Conservation (phyloP, 2,888 invertebrate genomes). For the Actias luna region DNA sequence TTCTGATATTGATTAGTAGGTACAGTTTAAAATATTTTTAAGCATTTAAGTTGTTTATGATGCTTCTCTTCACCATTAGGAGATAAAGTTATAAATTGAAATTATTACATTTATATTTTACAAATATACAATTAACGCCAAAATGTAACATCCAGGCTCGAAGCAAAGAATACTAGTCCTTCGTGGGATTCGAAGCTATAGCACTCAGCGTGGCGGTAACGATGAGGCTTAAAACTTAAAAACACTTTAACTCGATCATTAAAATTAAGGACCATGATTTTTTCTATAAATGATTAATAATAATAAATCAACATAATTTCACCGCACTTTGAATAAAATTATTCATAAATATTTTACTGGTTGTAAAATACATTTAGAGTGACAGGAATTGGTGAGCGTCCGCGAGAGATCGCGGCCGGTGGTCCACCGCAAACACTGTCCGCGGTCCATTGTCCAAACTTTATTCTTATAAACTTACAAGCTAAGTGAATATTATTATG, state of each 20-base stretch:
- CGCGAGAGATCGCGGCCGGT: slow-evolving; percentile 52
- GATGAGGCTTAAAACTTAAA: neutral
- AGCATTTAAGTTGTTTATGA: too few relatives aligned
- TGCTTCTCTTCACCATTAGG: too few relatives aligned
- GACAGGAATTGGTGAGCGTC: slow-evolving; percentile 31
- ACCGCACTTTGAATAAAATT: slow-evolving; percentile 16
- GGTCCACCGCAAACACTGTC: slow-evolving; percentile 67
- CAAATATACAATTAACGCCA: too few relatives aligned
- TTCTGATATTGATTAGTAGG: too few relatives aligned
- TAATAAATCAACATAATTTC: slow-evolving; percentile 5
- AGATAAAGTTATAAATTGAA: too few relatives aligned
- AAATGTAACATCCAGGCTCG: too few relatives aligned
- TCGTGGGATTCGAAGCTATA: too few relatives aligned
- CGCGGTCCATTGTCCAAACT: slow-evolving; percentile 61
- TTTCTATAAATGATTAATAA: neutral
- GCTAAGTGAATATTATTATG: slow-evolving; percentile 25
- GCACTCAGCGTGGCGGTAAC: too few relatives aligned
- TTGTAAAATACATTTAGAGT: slow-evolving; percentile 34
- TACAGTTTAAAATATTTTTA: too few relatives aligned
- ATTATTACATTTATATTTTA: too few relatives aligned
- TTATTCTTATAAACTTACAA: slow-evolving; percentile 58
- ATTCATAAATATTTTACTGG: slow-evolving; percentile 23
- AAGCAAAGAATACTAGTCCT: too few relatives aligned
- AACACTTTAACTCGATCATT: neutral
- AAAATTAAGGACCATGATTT: neutral